Evolutionary conservation across 2,888 invertebrate species (phyloP).

Genomic region (Archips xylosteana): DNA sequence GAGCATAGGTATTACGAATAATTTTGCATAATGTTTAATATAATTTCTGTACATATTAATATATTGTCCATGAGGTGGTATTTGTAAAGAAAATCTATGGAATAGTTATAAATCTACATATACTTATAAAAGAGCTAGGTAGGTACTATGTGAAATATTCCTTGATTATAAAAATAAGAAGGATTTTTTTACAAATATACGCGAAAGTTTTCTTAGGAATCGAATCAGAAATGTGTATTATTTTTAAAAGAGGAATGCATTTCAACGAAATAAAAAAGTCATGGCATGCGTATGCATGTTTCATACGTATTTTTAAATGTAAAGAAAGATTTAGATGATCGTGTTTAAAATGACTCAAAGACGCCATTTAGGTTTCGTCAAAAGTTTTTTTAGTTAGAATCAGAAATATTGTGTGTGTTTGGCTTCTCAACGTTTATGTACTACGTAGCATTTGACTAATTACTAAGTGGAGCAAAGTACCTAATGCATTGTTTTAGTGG

Average conservation of each 20-base stretch:
- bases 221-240: background rate
- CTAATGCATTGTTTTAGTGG: too few species aligned
- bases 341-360: background rate
- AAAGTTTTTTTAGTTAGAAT: too few species aligned
- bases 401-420: too few species aligned
- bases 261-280: background rate
- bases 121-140: too few species aligned
- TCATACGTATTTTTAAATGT: background rate
- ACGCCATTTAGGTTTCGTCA: background rate
- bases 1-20: background rate
- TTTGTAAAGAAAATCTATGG: background rate
- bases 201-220: too few species aligned
- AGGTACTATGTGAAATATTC: too few species aligned
- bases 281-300: background rate
- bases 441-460: too few species aligned
- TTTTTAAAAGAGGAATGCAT: background rate
- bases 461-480: too few species aligned
- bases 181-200: too few species aligned
- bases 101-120: background rate
- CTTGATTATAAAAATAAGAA: too few species aligned
- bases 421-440: too few species aligned
- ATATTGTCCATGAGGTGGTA: background rate
- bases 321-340: background rate
- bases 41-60: background rate
- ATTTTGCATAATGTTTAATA: background rate